A percentile compares a stretch with the other conserved stretches of the same genome.
Conservation (phyloP, 2,797 vertebrate genomes). For the Xerus rutilus region DNA sequence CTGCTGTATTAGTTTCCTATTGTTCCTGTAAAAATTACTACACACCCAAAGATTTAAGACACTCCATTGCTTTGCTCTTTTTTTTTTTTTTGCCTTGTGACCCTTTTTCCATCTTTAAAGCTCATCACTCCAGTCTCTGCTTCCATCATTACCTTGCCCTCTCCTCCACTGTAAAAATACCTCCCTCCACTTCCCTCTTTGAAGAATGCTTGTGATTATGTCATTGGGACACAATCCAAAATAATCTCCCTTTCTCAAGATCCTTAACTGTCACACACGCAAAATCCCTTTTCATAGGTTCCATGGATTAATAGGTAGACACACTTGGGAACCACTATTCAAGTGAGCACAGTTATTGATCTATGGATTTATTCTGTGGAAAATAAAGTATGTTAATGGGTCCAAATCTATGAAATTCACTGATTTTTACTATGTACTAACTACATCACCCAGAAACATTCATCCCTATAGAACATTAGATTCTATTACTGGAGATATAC, state of each 20-base stretch:
- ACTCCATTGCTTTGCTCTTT: background rate
- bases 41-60: background rate
- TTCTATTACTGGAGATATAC: background rate
- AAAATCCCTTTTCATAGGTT: background rate
- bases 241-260: background rate
- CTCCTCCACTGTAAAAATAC: background rate
- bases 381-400: background rate
- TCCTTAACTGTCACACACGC: background rate
- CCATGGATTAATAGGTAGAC: background rate
- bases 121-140: background rate
- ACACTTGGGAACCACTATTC: background rate
- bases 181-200: background rate
- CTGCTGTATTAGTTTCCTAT: background rate
- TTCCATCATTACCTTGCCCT: background rate
- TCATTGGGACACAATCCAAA: background rate
- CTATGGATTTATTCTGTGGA: background rate
- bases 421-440: background rate
- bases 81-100: background rate
- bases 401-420: background rate
- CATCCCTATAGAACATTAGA: background rate
- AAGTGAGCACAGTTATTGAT: background rate
- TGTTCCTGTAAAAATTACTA: background rate
- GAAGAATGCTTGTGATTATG: background rate
- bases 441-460: background rate
- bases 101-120: background rate